These are phyloP conservation scores for Paracanthobrama guichenoti DNA, from an alignment of 2,113 vertebrate genomes.

Conservation along the genomic window DNA sequence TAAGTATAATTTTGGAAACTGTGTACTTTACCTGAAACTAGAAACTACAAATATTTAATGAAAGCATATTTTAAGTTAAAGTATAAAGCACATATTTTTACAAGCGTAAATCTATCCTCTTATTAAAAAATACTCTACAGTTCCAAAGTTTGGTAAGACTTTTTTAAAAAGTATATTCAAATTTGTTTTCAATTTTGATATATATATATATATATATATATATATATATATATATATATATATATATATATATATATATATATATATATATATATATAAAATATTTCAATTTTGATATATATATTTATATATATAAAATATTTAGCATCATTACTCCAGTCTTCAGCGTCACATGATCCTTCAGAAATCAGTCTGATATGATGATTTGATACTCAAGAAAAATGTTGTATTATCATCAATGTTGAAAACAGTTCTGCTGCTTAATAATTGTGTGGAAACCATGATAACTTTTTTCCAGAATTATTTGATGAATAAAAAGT, in stretches of 20 bases:
- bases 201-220: too few relatives aligned
- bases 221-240: too few relatives aligned
- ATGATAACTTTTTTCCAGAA: neutral
- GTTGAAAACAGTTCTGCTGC: neutral
- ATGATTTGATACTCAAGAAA: neutral
- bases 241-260: too few relatives aligned
- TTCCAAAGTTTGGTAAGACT: too few relatives aligned
- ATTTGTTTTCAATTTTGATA: neutral
- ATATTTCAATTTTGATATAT: neutral
- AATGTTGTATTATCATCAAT: neutral
- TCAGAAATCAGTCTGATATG: neutral
- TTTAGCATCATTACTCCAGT: neutral
- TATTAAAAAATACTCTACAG: neutral
- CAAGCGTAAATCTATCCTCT: neutral
- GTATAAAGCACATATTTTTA: neutral
- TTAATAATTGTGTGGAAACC: neutral
- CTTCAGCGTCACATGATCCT: neutral
- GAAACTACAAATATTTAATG: neutral
- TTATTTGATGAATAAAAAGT: neutral
- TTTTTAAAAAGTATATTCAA: too few relatives aligned
- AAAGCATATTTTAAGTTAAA: neutral
- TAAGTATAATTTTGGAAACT: neutral
- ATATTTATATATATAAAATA: too few relatives aligned
- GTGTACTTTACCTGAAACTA: neutral
- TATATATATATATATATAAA: too few relatives aligned